A percentile compares a stretch with the other conserved stretches of the same genome.
phyloP scores from a whole-genome alignment of 2,113 vertebrate species.

The Ptilonorhynchus violaceus region DNA sequence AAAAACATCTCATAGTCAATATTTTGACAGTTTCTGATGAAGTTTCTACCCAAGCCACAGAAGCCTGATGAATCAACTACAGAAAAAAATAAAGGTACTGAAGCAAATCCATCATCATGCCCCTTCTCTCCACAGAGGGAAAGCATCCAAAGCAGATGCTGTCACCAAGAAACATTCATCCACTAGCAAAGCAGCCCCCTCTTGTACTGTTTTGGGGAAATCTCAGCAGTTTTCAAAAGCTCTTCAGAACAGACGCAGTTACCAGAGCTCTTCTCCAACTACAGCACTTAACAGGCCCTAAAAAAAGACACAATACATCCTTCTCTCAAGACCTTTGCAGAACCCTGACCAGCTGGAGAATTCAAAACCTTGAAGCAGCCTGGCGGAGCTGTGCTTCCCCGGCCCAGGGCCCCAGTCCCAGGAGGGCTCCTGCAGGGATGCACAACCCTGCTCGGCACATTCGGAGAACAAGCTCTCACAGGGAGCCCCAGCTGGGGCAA shows the following conservation, averaged over 20 bases:
- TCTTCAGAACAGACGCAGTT: not conserved
- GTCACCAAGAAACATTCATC: not conserved
- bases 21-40: not conserved
- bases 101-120: not conserved
- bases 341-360: constrained; percentile 20
- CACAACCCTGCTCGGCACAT: not conserved
- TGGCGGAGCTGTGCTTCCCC: not conserved
- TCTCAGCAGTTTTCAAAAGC: not conserved
- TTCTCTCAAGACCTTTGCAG: not conserved
- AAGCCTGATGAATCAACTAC: not conserved
- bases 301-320: constrained; percentile 10
- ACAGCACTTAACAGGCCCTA: constrained; percentile 25
- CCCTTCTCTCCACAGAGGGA: not conserved
- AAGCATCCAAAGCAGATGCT: not conserved
- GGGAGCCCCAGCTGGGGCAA: not conserved
- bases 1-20: not conserved
- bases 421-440: not conserved
- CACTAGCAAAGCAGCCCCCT: not conserved
- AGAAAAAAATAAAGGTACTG: not conserved
- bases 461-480: not conserved
- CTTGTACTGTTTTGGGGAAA: not conserved
- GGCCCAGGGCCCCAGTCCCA: not conserved
- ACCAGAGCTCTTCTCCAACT: not conserved
- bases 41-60: not conserved
- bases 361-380: not conserved